These are phyloP conservation scores for Notarius lentiginosus DNA, from an alignment of 2,113 vertebrate species.

Conservation along the genomic window DNA sequence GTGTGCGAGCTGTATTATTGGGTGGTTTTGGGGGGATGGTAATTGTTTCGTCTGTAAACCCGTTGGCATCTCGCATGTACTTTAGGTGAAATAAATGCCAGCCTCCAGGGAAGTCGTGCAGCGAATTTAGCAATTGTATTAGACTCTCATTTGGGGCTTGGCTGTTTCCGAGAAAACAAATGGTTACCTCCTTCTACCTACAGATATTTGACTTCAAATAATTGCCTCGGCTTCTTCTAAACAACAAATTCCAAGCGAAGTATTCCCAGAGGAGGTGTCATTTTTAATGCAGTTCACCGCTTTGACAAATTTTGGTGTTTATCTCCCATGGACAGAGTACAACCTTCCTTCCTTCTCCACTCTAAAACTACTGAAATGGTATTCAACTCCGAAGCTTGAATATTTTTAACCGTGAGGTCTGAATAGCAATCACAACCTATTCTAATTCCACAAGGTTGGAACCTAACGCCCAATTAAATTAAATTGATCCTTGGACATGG, in stretches of 20 bases:
- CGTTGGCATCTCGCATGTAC: background rate
- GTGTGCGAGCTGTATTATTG: constrained; percentile 3
- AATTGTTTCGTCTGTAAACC: constrained; percentile 18
- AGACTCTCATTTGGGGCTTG: constrained; percentile 19
- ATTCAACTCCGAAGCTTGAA: constrained; percentile 25
- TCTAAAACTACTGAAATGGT: constrained; percentile 30
- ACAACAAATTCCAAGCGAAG: constrained; percentile 14
- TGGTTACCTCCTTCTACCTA: background rate
- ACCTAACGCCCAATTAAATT: constrained; percentile 44
- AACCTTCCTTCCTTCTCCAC: background rate
- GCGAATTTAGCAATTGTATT: constrained; percentile 32
- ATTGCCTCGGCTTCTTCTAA: background rate
- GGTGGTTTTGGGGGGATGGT: constrained; percentile 20
- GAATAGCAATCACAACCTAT: constrained; percentile 35
- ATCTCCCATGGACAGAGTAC: background rate
- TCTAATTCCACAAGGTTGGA: constrained; percentile 28
- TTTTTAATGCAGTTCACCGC: constrained; percentile 5
- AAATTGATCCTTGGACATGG: constrained; percentile 43
- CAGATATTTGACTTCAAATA: constrained; percentile 20
- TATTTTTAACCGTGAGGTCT: constrained; percentile 31
- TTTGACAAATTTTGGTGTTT: constrained; percentile 20
- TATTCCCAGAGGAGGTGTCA: background rate
- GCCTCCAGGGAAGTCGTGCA: constrained; percentile 5
- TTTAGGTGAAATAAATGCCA: constrained; percentile 32
- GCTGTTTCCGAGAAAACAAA: constrained; percentile 7